Evolutionary conservation across 2,797 vertebrate genomes (phyloP), one percentile per base, ranked within the genome.

Genomic region (Coregonus sp.): DNA sequence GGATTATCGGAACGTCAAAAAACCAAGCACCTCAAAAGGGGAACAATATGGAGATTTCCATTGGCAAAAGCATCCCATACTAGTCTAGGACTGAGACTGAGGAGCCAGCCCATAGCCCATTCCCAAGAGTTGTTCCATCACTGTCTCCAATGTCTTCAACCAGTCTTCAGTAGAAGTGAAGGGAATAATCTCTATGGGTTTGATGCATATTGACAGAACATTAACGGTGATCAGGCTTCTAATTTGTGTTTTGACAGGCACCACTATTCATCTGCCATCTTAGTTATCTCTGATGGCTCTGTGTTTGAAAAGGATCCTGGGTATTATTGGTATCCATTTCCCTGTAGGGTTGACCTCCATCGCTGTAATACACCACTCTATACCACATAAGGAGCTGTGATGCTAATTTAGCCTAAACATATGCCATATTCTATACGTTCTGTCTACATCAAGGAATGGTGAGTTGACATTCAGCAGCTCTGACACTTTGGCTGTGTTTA

Each of bases 1-100:
- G 74, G 84, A 92, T 92, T 92, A 91, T 73, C 78, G 79, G 54
- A 77, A 85, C 20, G 33, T 82, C 79, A 84, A 78, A 87, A 86
- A 87, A 80, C 84, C 40, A 85, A 87, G 85, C 85, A 80, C 85
- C 83, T 86, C 82, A 89, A 88, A 78, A 82, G 80, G 78, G 76
- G 78, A 79, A 84, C 76, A 9, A 11, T 61, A 61, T 61, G 56
- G 5, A 61, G 86, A 88, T 89, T 85, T 87, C 82, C 82, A 72
- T 74, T 68, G 50, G 73, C 66, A 78, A 16, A 16, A 56, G 2
- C 40, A 47, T 47, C 7, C 40, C 7, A 47, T 47, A 11, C 40
- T 47, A 54, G 82, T 84, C 86, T 78, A 78, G 77, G 86, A 78
- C 76, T 81, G 87, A 75, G 78, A 78, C 80, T 82, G 75, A 82